These are phyloP conservation scores for Diphyllodes magnificus DNA, from an alignment of 2,113 vertebrate species.

Conservation along the genomic window DNA sequence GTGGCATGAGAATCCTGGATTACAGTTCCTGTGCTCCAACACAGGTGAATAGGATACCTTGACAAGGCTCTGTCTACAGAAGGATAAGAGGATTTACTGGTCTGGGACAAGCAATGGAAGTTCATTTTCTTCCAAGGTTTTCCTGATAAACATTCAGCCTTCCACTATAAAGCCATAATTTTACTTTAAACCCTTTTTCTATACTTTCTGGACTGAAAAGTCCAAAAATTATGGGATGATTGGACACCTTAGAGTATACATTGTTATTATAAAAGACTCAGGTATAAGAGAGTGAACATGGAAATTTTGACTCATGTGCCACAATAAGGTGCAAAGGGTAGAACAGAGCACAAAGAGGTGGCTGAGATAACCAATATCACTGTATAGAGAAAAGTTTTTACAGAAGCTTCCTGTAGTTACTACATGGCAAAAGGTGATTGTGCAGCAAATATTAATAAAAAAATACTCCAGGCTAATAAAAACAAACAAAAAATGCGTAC, in stretches of 20 bases:
- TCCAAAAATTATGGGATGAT: background rate
- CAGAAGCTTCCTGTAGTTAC: background rate
- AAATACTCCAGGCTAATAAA: background rate
- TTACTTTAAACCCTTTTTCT: background rate
- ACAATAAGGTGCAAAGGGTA: background rate
- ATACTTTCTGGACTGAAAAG: background rate
- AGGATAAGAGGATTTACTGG: background rate
- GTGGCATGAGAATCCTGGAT: fast-evolving
- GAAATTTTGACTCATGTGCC: background rate
- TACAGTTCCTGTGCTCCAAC: background rate
- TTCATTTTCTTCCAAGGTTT: background rate
- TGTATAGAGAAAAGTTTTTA: background rate
- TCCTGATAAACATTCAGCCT: background rate
- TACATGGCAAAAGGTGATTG: background rate
- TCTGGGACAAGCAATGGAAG: background rate
- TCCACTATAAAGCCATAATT: background rate
- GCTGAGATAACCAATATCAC: background rate
- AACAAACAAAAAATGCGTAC: background rate
- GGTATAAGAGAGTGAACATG: background rate
- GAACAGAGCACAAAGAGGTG: background rate
- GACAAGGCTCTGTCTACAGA: background rate
- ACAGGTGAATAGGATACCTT: background rate
- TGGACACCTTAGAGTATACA: background rate
- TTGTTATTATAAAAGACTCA: background rate
- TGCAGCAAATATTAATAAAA: background rate